A percentile compares a stretch with the other conserved stretches of the same genome.
Conservation (phyloP, 1,140 invertebrate species). For the Spodoptera frugiperda region DNA sequence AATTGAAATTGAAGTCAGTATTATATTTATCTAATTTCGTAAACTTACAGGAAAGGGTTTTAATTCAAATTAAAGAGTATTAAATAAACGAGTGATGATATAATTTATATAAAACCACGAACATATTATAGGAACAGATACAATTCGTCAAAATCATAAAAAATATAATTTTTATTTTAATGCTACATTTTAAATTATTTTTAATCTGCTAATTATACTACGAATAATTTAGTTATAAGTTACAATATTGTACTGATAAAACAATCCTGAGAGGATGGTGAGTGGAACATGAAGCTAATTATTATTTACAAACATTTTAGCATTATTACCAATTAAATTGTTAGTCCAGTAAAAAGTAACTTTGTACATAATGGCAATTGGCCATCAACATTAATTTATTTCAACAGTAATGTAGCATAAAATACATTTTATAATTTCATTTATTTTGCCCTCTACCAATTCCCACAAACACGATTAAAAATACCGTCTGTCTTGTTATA, state of each 20-base stretch:
- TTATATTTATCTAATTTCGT: not conserved
- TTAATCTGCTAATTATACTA: too few relatives aligned
- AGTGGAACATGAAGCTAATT: too few relatives aligned
- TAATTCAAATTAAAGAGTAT: constrained; percentile 2
- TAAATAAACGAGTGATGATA: constrained; percentile 28
- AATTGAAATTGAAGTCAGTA: not conserved
- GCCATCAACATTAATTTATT: too few relatives aligned
- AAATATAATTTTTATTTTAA: not conserved
- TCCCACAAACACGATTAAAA: too few relatives aligned
- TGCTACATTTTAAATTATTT: not conserved
- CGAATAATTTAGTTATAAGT: not conserved
- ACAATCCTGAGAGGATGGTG: too few relatives aligned
- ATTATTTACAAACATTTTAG: not conserved
- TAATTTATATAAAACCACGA: constrained; percentile 14
- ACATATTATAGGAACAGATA: constrained; percentile 8
- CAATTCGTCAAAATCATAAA: constrained; percentile 38
- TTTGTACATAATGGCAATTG: too few relatives aligned
- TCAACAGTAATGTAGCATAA: too few relatives aligned
- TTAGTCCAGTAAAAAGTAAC: too few relatives aligned
- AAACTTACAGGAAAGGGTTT: not conserved
- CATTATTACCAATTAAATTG: not conserved
- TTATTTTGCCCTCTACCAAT: too few relatives aligned
- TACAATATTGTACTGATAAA: not conserved
- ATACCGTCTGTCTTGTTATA: too few relatives aligned
- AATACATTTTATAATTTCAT: too few relatives aligned